Evolutionary conservation across 2,113 vertebrate genomes (phyloP), one percentile per base, ranked within the genome.

Genomic region (rabbit (Oryctolagus cuniculus)): DNA sequence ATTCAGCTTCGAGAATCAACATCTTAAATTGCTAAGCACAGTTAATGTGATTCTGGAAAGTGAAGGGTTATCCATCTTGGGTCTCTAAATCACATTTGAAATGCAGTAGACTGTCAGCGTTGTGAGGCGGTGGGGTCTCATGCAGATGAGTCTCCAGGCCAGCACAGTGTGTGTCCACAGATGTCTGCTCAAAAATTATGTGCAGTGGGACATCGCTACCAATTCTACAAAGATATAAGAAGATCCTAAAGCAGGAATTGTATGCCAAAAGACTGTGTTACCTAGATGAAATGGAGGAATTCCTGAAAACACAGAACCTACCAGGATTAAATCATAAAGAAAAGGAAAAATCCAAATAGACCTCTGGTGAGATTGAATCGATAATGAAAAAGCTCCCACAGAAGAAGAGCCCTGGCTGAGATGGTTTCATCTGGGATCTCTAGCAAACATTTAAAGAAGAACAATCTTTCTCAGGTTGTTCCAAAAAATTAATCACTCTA

Each of bases 291-390:
- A 74, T 93, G 63, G 25, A 61, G 89, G 51, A 81, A 19, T 87
- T 81, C 21, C 15, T 38, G 53, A 81, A 82, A 93, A 93, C 73
- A 95, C 16, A 81, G 61, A 73, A 89, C 16, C n/a, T 72, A 72
- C 27, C 11, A 25, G 80, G 19, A 80, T 51, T 75, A 72, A 93
- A 61, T 75, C 15, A 73, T 51, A 69, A 80, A 85, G 44, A 86
- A 74, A 74, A 12, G 80, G 36, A 78, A 89, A 79, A 89, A 44
- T 66, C 27, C 66, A 44, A 84, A 63, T 44, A 83, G 64, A 72
- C 58, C 51, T 88, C 27, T 75, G 83, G 36, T 77, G 38, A 88
- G 22, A 72, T 9, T 79, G 58, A 78, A n/a, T 92, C 63, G 77
- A 74, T 53, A 74, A 78, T 55, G 16, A 58, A 81, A 81, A 91